Base-by-base conservation (phyloP, 2,888 invertebrate genomes). In the Amphipyra tragopoginis region DNA sequence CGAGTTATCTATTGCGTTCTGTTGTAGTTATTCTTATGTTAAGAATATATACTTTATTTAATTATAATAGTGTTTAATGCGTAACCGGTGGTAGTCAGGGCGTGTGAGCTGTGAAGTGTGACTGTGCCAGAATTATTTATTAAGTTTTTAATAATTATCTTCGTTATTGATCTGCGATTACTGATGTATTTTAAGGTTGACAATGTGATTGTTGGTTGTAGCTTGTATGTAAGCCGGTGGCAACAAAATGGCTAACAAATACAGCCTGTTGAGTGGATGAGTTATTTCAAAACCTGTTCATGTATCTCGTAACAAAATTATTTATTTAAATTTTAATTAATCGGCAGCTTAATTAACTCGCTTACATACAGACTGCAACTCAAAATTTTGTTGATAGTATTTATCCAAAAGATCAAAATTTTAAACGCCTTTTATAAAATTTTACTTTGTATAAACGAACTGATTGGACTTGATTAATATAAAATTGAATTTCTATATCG, bases 11-110 rank as follows among this genome's bases (percentile, higher is more conserved):
- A 48, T 56, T 51, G 34, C 51, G 43, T 57, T 68, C 80, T 88
- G 85, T 90, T 91, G 86, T 91, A 92, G 91, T 91, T 91, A 91
- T 93, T 92, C 91, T 93, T 93, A 92, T 91, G 92, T 93, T 93
- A 93, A 92, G 93, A 91, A 91, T 93, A 91, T 91, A 87, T 85
- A 85, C 86, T 83, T 89, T 86, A 85, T 88, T 88, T 83, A 83
- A 29, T 21, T 29, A 29, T 29, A 29, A 82, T 86, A 87, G 83
- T 83, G 77, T 82, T 73, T 81, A 78, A 77, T 68, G 84, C 78
- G 84, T 86, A 83, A 82, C 77, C 80, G 84, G 85, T 84, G 77
- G 82, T 84, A 84, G 87, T 49, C 40, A 45, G 50, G 54, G 64
- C 40, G 54, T 48, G 73, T 38, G 64, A 69, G 82, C 86, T 87